phyloP scores from a whole-genome alignment of 2,113 vertebrate genomes.

The Dendrocopos noguchii region DNA sequence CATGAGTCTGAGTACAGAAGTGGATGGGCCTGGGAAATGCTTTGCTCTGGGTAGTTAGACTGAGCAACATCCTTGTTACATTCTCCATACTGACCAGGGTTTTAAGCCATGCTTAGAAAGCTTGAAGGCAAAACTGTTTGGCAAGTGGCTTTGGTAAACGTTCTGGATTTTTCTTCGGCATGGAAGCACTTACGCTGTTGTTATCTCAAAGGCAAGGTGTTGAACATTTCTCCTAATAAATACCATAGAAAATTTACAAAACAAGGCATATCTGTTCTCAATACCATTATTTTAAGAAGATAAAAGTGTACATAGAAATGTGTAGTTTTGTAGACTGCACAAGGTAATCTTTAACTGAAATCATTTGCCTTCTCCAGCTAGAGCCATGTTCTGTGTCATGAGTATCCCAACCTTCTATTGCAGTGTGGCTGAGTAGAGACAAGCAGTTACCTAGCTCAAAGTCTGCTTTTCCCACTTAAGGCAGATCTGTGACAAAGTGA shows the following conservation, averaged over 20 bases:
- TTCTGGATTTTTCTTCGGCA: slow-evolving; percentile 52
- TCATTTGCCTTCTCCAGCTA: slow-evolving; percentile 72
- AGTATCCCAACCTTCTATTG: slow-evolving; percentile 38
- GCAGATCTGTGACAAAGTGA: slow-evolving; percentile 33
- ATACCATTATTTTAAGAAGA: slow-evolving; percentile 61
- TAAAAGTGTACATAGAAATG: slow-evolving; percentile 58
- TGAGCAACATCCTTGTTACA: slow-evolving; percentile 44
- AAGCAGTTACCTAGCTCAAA: slow-evolving; percentile 29
- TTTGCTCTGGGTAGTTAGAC: slow-evolving; percentile 13
- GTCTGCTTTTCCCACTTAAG: slow-evolving; percentile 62
- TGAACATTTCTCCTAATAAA: slow-evolving; percentile 79
- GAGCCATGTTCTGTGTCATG: slow-evolving; percentile 42
- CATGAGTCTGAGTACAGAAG: neutral
- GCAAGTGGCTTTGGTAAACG: slow-evolving; percentile 82
- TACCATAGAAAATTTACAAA: slow-evolving; percentile 80
- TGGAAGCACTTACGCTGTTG: slow-evolving; percentile 76
- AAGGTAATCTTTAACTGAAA: slow-evolving; percentile 45
- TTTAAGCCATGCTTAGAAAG: slow-evolving; percentile 52
- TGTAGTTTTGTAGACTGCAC: slow-evolving; percentile 40
- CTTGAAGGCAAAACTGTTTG: slow-evolving; percentile 78
- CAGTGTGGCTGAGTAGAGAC: slow-evolving; percentile 39
- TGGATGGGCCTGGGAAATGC: slow-evolving; percentile 12
- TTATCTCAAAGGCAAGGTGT: slow-evolving; percentile 78
- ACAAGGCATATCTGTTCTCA: slow-evolving; percentile 75
- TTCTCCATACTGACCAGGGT: slow-evolving; percentile 46